Evolutionary conservation across 1,140 invertebrate genomes (phyloP), one percentile per base, ranked within the genome.

Genomic region (Hyposmocoma kahamanoa): DNA sequence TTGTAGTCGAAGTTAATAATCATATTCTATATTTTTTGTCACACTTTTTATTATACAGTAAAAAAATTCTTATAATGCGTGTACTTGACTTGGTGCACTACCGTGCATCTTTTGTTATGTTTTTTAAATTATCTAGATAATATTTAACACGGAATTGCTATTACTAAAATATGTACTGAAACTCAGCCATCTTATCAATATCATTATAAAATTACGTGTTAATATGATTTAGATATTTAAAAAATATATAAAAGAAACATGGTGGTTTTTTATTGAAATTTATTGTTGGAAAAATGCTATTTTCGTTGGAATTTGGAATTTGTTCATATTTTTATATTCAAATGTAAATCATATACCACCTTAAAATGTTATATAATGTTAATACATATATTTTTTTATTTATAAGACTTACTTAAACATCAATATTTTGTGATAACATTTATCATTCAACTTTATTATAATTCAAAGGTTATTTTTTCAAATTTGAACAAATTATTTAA

Each of bases 401-500:
- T 26, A 11, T 26, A 26, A 26, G 24, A 6, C 24, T 6, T 26
- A 26, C 24, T 26, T 26, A 26, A n/a, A 26, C 11, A 17, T 36
- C 13, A 36, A 36, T 11, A 26, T 17, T 17, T 17, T 36, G 32
- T 36, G 32, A 36, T 36, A 36, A 36, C 15, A 36, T 36, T 26
- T 36, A 36, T 36, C 32, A 36, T 36, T 26, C 32, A n/a, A 15
- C 18, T 36, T 8, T 17, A 15, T 36, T 36, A 36, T 17, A 36
- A n/a, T n/a, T 3, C 1, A 36, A 36, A 17, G 32, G 8, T 30
- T 30, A 30, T 8, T 36, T 36, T n/a, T 17, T 17, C 32, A 36
- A 36, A 36, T 36, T 36, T 36, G 32, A 36, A 36, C 32, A 36
- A 36, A 36, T 36, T 42, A 11, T n/a, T 1, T 42, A 11, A 42